Evolutionary conservation across 2,113 vertebrate genomes (phyloP), one percentile per base, ranked within the genome.

Genomic region (Hippoglossus stenolepis): DNA sequence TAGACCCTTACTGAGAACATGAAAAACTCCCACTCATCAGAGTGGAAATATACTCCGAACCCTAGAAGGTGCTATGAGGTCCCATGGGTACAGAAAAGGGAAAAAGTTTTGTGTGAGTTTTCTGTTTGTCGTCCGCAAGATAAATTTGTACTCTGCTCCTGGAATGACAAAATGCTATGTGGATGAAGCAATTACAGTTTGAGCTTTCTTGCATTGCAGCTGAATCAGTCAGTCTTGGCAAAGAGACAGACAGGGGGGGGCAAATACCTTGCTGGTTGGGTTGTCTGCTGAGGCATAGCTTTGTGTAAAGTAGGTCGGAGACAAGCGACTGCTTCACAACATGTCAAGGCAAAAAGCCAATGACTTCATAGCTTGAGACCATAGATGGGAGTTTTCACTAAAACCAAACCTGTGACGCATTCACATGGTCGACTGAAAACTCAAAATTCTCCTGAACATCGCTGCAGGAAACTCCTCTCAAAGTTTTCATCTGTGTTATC

Each of bases 331-430:
- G 57, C 11, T 21, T 31, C 5, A 60, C 47, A 57, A 20, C 17
- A 0, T 65, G 51, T 75, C 61, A 51, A 24, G 67, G 63, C 73
- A 63, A 47, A 63, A 47, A 45, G 58, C 2, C 18, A 49, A 57
- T 79, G 70, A 82, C 26, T 49, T 77, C 63, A 87, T 70, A 68
- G 31, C 18, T 17, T 20, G 47, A 74, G 58, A 76, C 31, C 24
- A 66, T n/a, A 69, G 45, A 54, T 31, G 80, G 70, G 40, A 47
- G 72, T 77, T 81, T 80, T 73, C 70, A 75, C 54, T 72, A 21
- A 74, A 80, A 79, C 14, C 26, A 62, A 57, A 4, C 68, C 28
- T 21, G 54, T 90, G 87, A 90, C 45, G 88, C 83, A 70, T 58
- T 9, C 28, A 51, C 31, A 65, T 2, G n/a, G 9, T 31, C 49